Evolutionary conservation across 2,888 invertebrate genomes (phyloP), one percentile per base, ranked within the genome.

Genomic region (Pharmacophagus antenor): DNA sequence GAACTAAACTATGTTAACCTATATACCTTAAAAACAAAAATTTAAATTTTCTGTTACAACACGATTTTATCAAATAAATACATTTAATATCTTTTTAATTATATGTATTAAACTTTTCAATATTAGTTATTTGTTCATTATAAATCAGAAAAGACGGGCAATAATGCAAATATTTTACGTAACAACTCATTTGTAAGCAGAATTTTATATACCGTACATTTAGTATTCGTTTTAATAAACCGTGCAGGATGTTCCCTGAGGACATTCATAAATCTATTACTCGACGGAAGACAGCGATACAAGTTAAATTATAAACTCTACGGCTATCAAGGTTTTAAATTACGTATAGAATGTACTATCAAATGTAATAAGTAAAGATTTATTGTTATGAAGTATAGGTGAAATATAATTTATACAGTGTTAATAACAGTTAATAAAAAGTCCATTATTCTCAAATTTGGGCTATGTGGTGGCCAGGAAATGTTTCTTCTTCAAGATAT

Each of bases 141-240:
- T n/a, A n/a, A n/a, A n/a, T n/a, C n/a, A n/a, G n/a, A n/a, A n/a
- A n/a, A n/a, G n/a, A n/a, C n/a, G n/a, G n/a, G n/a, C 10, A 37
- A n/a, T 37, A 7, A 4, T n/a, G 15, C 1, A 37, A 15, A 37
- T 15, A 37, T 15, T 8, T 1, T 37, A 25, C 3, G 7, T 25
- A 25, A 25, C 7, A 5, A 25, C 23, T 37, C 5, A 37, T 37
- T 37, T 15, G 37, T 37, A n/a, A 2, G n/a, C 37, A 5, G n/a
- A 15, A 15, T 37, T n/a, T 15, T n/a, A 37, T 37, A 37, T 37
- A n/a, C 7, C 37, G n/a, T 37, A n/a, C 2, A 37, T 37, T n/a
- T 15, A n/a, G n/a, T 37, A 37, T 37, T 37, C 37, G 37, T n/a
- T 37, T 17, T 42, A 53, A 42, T 53, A 53, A 53, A 42, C 52